These are phyloP conservation scores for Chrysocyon brachyurus DNA, from an alignment of 2,797 vertebrate species.

Conservation along the genomic window DNA sequence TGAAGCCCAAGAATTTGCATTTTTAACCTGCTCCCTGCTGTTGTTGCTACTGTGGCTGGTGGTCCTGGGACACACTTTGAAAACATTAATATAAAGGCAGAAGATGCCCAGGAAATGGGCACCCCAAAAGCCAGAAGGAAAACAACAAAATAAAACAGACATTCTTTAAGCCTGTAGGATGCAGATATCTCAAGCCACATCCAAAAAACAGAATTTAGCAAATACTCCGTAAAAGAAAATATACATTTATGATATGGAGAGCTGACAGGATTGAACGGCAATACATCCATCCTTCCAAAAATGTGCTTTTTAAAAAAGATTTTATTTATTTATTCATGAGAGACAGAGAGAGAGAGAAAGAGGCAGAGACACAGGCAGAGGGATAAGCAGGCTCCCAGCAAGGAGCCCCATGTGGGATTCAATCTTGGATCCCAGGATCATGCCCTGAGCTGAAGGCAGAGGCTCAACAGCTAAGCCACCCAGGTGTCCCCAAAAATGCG, in stretches of 20 bases:
- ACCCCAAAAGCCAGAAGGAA: background rate
- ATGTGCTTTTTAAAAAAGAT: too few species aligned
- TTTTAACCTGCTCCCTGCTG: background rate
- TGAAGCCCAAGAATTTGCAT: background rate
- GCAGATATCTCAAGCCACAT: background rate
- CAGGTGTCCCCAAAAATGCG: background rate
- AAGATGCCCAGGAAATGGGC: background rate
- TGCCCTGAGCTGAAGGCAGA: too few species aligned
- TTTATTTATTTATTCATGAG: too few species aligned
- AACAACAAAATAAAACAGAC: background rate
- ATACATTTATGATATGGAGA: background rate
- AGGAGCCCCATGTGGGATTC: too few species aligned
- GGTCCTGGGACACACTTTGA: background rate
- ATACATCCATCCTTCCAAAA: background rate
- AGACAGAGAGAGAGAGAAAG: too few species aligned
- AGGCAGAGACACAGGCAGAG: too few species aligned
- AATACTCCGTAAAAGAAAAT: background rate
- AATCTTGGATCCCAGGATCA: too few species aligned
- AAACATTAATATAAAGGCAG: background rate
- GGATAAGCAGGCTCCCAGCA: too few species aligned
- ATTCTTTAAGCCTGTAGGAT: background rate
- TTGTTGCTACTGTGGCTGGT: background rate
- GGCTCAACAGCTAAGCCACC: too few species aligned
- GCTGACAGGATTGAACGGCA: slow-evolving; percentile 61
- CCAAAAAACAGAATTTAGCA: background rate